Conservation (phyloP, 2,888 invertebrate species). For the Agrochola macilenta region DNA sequence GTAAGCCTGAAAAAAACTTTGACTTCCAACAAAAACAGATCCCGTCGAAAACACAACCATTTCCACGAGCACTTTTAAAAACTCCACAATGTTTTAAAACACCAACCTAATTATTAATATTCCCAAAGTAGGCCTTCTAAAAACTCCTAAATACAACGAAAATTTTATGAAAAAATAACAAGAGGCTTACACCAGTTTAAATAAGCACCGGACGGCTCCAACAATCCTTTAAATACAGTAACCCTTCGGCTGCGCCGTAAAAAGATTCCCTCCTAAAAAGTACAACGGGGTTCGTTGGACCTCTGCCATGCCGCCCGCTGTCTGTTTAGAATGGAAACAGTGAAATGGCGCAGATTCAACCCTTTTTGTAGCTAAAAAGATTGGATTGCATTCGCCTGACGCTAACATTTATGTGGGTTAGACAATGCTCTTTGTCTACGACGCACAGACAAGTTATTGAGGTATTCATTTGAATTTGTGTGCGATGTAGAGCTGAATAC, state of each 20-base stretch:
- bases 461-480: conserved; percentile 63
- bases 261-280: conserved; percentile 57
- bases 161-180: conserved; percentile 65
- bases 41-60: conserved; percentile 46
- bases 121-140: conserved; percentile 53
- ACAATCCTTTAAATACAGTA: conserved; percentile 71
- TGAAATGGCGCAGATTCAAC: conserved; percentile 73
- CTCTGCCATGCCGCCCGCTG: conserved; percentile 60
- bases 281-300: conserved; percentile 64
- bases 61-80: conserved; percentile 46
- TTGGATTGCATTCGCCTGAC: conserved; percentile 76
- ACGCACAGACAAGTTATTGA: conserved; percentile 59
- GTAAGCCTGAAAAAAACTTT: conserved; percentile 18
- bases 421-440: conserved; percentile 74
- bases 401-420: conserved; percentile 76
- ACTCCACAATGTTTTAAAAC: conserved; percentile 48
- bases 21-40: conserved; percentile 16
- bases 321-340: conserved; percentile 75
- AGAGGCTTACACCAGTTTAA: conserved; percentile 63
- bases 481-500: conserved; percentile 57
- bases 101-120: conserved; percentile 62
- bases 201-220: conserved; percentile 62
- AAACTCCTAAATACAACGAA: conserved; percentile 58
- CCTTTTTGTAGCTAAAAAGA: conserved; percentile 76
- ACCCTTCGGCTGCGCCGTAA: conserved; percentile 62